Conservation (phyloP, 2,113 vertebrate species). For the Prolemur simus region DNA sequence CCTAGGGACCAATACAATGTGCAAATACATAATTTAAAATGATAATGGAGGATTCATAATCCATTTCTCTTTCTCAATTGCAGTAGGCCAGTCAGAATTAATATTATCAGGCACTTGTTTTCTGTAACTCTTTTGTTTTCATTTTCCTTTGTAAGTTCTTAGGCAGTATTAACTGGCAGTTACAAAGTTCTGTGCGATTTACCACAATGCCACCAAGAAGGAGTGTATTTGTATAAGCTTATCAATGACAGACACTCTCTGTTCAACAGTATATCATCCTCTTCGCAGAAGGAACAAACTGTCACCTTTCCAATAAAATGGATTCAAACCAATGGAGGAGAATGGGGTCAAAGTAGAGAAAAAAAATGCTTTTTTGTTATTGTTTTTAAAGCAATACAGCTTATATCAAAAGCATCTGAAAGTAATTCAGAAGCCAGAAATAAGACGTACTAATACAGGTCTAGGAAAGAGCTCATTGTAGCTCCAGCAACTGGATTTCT, state of each 20-base stretch:
- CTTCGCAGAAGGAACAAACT: conserved; percentile 42
- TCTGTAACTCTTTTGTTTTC: conserved; percentile 40
- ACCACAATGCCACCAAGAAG: neutral
- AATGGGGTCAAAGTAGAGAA: neutral
- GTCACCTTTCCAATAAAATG: conserved; percentile 45
- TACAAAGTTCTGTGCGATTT: conserved; percentile 45
- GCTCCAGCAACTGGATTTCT: neutral
- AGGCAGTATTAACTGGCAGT: neutral
- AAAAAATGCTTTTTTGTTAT: neutral
- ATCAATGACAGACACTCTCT: conserved; percentile 63
- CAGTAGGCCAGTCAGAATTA: neutral
- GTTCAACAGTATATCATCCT: conserved; percentile 33
- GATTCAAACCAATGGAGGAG: conserved; percentile 48
- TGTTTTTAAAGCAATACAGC: conserved; percentile 13
- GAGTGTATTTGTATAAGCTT: conserved; percentile 46
- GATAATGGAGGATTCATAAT: neutral
- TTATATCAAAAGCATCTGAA: neutral
- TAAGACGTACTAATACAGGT: neutral
- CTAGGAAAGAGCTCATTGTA: neutral
- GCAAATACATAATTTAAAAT: conserved; percentile 1
- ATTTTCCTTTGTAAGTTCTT: conserved; percentile 22
- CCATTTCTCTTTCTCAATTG: conserved; percentile 30
- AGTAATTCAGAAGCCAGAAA: neutral
- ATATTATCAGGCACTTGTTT: neutral
- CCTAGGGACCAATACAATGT: neutral